Evolutionary conservation across 1,140 invertebrate species (phyloP), one percentile per base, ranked within the genome.

Genomic region (Calephelis virginiensis): DNA sequence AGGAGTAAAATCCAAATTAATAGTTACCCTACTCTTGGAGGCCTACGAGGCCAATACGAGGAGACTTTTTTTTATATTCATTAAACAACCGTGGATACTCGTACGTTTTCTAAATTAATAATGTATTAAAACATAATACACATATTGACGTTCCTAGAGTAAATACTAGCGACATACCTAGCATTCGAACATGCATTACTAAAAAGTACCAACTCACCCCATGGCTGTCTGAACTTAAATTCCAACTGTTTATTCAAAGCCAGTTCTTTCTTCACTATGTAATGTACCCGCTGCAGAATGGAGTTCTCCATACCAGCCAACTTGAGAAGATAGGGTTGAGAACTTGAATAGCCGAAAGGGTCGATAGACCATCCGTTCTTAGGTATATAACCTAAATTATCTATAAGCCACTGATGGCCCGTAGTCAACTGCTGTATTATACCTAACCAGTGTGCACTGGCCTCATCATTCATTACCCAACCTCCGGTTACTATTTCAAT

Each of bases 391-490:
- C 95, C 95, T n/a, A 99, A 85, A 85, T 98, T 94, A 49, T 95
- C 92, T 56, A 96, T 93, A 5, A 99, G 83, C 98, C 98, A 99
- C 68, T 98, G 96, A 91, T 99, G 98, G 4, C 98, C 98, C 72
- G 98, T 96, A 0, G 97, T 95, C 61, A 99, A 88, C 83, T 99
- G 98, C 87, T 98, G 95, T 0, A 98, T 86, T 70, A 98, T 96
- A 5, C 97, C 95, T 45, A 96, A 94, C 94, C 98, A 98, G 86
- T 99, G 97, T 0, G 97, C 95, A 69, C 96, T 97, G 0, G 98
- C 97, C 92, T 99, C 98, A 84, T 99, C 98, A n/a, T 96, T 96
- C 98, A 99, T 99, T 0, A 99, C 98, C 98, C 98, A 99, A n/a
- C 98, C 98, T 13, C 98, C 98, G 0, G 97, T 97, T 0, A 98